Conservation (phyloP, 2,797 vertebrate species). For the Martes flavigula region DNA sequence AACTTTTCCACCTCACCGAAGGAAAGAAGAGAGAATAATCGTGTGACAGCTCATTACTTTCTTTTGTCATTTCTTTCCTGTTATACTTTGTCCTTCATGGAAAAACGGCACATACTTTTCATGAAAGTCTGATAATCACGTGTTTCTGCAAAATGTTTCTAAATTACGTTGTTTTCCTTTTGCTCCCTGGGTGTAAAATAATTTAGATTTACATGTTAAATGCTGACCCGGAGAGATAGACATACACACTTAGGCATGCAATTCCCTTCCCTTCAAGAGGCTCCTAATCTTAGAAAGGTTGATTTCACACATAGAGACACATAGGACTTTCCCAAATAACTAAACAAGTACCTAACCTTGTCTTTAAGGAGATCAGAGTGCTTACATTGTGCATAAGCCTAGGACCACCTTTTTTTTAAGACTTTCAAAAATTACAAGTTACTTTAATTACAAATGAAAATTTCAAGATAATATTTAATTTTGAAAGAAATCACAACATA, state of each 20-base stretch:
- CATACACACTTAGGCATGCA: neutral
- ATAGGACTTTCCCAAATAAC: neutral
- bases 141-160: neutral
- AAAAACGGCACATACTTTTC: neutral
- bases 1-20: neutral
- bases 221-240: neutral
- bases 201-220: slow-evolving; percentile 18
- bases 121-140: neutral
- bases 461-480: neutral
- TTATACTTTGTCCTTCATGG: neutral
- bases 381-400: neutral
- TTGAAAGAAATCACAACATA: neutral
- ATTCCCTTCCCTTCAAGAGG: neutral
- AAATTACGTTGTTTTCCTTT: slow-evolving; percentile 34
- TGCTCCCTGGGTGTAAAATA: neutral
- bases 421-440: neutral
- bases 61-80: neutral
- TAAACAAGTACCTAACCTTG: neutral
- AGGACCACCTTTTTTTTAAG: neutral
- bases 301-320: neutral
- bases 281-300: neutral
- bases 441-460: neutral
- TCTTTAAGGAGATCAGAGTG: neutral
- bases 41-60: neutral
- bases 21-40: neutral